phyloP scores from a whole-genome alignment of 2,888 invertebrate species.

The Polymixis flavicincta region DNA sequence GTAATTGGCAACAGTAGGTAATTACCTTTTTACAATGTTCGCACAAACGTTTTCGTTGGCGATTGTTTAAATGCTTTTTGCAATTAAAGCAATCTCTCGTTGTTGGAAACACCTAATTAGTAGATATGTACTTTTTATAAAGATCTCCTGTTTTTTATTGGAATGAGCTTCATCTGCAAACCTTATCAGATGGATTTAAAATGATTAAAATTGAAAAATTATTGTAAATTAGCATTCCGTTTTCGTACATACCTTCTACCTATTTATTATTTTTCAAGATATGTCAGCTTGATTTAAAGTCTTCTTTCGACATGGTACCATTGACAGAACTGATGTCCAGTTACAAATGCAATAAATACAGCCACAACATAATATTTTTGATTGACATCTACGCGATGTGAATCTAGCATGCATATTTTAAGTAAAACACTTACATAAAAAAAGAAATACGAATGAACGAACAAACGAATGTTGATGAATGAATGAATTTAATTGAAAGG shows the following conservation, averaged over 20 bases:
- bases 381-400: too few relatives aligned
- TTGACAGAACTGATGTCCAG: too few relatives aligned
- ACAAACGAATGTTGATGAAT: too few relatives aligned
- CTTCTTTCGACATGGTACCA: background rate
- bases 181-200: too few relatives aligned
- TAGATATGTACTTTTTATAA: background rate
- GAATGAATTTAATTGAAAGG: background rate
- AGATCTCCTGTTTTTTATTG: background rate
- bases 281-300: too few relatives aligned
- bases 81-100: slow-evolving; percentile 25
- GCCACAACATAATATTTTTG: too few relatives aligned
- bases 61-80: slow-evolving; percentile 27
- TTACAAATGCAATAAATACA: too few relatives aligned
- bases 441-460: too few relatives aligned
- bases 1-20: slow-evolving; percentile 67
- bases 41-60: slow-evolving; percentile 31
- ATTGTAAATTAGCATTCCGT: background rate
- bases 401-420: too few relatives aligned
- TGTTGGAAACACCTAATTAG: slow-evolving; percentile 2
- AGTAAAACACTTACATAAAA: too few relatives aligned
- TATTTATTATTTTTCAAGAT: background rate
- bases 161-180: background rate
- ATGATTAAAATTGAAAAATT: too few relatives aligned
- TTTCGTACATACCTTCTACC: background rate
- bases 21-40: slow-evolving; percentile 58